phyloP scores from a whole-genome alignment of 2,888 invertebrate species.

The Phaedon cochleariae region DNA sequence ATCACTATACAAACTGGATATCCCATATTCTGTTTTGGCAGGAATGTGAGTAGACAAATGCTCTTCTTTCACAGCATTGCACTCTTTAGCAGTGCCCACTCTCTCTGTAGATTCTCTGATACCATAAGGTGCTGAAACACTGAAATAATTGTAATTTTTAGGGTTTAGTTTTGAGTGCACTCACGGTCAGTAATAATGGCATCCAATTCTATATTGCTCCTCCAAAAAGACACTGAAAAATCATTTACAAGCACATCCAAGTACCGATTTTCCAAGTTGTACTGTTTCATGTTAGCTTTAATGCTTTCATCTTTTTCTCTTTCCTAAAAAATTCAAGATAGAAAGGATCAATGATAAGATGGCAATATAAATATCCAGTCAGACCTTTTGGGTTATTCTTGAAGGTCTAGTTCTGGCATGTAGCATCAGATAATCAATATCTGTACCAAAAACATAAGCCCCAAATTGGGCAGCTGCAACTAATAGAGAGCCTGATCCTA shows the following conservation, averaged over 20 bases:
- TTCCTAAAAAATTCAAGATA: slow-evolving; percentile 60
- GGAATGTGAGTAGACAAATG: slow-evolving; percentile 79
- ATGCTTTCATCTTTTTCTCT: slow-evolving; percentile 88
- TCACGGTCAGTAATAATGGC: slow-evolving; percentile 96
- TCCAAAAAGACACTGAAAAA: slow-evolving; percentile 86
- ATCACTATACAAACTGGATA: slow-evolving; percentile 85
- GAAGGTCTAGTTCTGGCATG: slow-evolving; percentile 87
- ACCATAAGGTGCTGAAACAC: slow-evolving; percentile 90
- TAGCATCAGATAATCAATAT: slow-evolving; percentile 94
- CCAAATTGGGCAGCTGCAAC: slow-evolving; percentile 92
- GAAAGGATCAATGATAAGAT: not conserved
- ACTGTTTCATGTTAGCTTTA: slow-evolving; percentile 87
- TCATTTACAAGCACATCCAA: slow-evolving; percentile 92
- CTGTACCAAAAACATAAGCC: slow-evolving; percentile 84
- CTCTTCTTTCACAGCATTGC: slow-evolving; percentile 71
- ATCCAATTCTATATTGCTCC: slow-evolving; percentile 76
- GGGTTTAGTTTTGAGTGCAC: slow-evolving; percentile 48
- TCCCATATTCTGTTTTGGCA: slow-evolving; percentile 84
- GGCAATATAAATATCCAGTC: not conserved
- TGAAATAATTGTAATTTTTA: slow-evolving; percentile 15
- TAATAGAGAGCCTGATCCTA: slow-evolving; percentile 82
- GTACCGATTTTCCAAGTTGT: slow-evolving; percentile 78
- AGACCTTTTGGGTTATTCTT: slow-evolving; percentile 78
- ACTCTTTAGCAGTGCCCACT: slow-evolving; percentile 73
- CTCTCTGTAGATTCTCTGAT: slow-evolving; percentile 93